Base-by-base conservation (phyloP, 2,797 vertebrate genomes). In the Sebastes hubbsi region DNA sequence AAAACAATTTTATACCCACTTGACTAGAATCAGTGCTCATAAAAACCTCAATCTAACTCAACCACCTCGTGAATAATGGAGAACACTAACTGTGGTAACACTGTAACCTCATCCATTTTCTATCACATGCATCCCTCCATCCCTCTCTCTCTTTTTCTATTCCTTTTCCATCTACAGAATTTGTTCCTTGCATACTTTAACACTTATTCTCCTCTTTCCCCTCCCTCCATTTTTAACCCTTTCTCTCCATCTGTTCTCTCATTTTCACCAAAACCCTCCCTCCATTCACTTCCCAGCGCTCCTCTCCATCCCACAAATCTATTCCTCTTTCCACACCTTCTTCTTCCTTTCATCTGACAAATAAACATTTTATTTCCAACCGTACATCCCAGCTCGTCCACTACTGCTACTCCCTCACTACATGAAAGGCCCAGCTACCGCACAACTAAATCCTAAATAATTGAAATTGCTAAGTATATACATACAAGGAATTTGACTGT, bases 41-140 rank as follows among this genome's bases (percentile, higher is more conserved):
- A 56, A 78, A 82, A 90, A 82, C 56, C 69, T 54, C 58, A 62
- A 63, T 77, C 71, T 27, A 29, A 60, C 74, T 74, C 54, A 30
- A 32, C 71, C 56, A 11, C 12, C n/a, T 2, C 1, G 80, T 88
- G 80, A 88, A 86, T 86, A 78, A 89, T 86, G 73, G 56, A 88
- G 36, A 65, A 38, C 36, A 62, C 55, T 72, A 83, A 88, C 75
- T 80, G 63, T 80, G 83, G 80, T 77, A 69, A 72, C 55, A 11
- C 30, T 63, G 49, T 54, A 74, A 77, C 70, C 72, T 77, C 80
- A 75, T 88, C n/a, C 59, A 83, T 79, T 84, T 80, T 87, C 12
- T 29, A 79, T 72, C 36, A 24, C 18, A 13, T 56, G 5, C 1
- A 6, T 66, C 27, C 56, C 49, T 61, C 36, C 2, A 11, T 75